phyloP scores from a whole-genome alignment of 2,888 invertebrate species.

The Ichneumoninae sp. region DNA sequence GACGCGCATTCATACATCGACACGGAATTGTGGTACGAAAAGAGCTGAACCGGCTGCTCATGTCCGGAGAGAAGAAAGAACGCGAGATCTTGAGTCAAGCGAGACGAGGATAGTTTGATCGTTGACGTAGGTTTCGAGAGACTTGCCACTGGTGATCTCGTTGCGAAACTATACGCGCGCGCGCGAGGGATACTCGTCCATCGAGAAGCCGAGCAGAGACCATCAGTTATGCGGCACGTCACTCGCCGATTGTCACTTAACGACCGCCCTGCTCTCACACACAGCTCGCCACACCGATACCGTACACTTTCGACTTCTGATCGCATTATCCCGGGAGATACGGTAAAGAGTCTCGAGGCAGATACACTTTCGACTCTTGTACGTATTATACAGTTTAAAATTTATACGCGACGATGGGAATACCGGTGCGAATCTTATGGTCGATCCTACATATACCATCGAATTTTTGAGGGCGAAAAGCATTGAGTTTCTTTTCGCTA shows the following conservation, averaged over 20 bases:
- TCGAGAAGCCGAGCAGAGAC: slow-evolving; percentile 64
- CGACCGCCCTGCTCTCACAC: slow-evolving; percentile 44
- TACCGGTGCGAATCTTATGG: slow-evolving; percentile 10
- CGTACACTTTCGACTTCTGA: slow-evolving; percentile 55
- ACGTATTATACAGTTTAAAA: slow-evolving; percentile 10
- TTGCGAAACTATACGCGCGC: slow-evolving; percentile 65
- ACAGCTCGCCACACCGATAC: slow-evolving; percentile 13
- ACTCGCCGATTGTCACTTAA: slow-evolving; percentile 70
- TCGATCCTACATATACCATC: background rate
- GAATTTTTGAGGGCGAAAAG: background rate
- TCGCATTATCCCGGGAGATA: slow-evolving; percentile 23
- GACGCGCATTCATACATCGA: background rate
- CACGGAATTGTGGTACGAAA: slow-evolving; percentile 13
- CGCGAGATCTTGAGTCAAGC: slow-evolving; percentile 44
- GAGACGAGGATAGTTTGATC: slow-evolving; percentile 53
- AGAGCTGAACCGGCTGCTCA: slow-evolving; percentile 40
- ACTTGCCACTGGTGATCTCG: slow-evolving; percentile 45
- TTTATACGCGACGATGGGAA: background rate
- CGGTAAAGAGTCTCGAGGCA: slow-evolving; percentile 7
- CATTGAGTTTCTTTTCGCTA: background rate
- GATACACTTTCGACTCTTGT: slow-evolving; percentile 8
- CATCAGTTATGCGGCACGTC: slow-evolving; percentile 71
- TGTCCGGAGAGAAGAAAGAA: slow-evolving; percentile 50
- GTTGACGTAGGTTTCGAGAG: slow-evolving; percentile 42
- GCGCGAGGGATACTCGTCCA: slow-evolving; percentile 53